Conservation (phyloP, 1,140 invertebrate species). For the Hylaeus volcanicus region DNA sequence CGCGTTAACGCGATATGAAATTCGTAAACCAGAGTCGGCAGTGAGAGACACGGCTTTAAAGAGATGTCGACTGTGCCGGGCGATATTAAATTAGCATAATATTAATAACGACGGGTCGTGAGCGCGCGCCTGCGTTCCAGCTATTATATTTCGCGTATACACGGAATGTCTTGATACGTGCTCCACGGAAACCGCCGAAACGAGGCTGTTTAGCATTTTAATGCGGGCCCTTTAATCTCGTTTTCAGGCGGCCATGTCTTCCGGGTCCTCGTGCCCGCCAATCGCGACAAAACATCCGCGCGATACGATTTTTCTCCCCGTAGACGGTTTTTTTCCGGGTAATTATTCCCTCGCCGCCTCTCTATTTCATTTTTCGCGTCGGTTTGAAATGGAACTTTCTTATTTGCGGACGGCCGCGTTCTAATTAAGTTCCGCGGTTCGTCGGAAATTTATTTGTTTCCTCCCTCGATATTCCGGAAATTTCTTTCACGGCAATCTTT, state of each 20-base stretch:
- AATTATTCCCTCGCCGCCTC: no score
- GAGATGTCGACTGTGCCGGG: constrained; percentile 21
- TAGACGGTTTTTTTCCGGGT: neutral
- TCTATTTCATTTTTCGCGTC: neutral
- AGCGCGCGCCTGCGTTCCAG: neutral
- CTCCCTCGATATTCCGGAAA: no score
- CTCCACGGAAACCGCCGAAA: neutral
- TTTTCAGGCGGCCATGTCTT: neutral
- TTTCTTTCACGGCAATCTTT: no score
- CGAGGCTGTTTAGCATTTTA: constrained; percentile 40
- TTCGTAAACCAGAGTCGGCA: constrained; percentile 48
- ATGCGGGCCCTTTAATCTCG: constrained; percentile 3
- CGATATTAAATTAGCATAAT: constrained; percentile 65
- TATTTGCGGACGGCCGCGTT: no score
- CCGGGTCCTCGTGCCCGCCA: no score
- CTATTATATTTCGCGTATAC: constrained; percentile 27
- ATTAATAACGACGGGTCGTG: constrained; percentile 43
- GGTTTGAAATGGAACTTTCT: no score
- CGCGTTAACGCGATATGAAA: constrained; percentile 64
- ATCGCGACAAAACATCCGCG: neutral
- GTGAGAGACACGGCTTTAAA: constrained; percentile 12
- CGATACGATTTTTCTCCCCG: no score
- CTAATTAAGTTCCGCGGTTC: no score
- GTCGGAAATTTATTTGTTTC: no score
- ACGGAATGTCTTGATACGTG: constrained; percentile 25